Evolutionary conservation across 1,140 invertebrate species (phyloP).

Genomic region (Drosophila mauritiana): DNA sequence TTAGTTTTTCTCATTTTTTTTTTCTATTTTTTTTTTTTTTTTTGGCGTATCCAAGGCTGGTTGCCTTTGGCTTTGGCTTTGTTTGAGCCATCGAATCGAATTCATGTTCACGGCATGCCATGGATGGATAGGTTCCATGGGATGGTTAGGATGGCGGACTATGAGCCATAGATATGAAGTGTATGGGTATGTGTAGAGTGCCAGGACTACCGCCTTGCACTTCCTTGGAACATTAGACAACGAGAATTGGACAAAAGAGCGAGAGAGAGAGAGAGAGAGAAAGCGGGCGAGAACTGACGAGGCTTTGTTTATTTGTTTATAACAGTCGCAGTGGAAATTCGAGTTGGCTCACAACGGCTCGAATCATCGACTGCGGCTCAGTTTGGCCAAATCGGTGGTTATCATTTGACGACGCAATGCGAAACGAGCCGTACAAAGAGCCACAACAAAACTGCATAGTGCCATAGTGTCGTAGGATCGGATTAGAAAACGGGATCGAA

Average conservation of each 20-base stretch:
- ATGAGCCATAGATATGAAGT: conserved; percentile 1
- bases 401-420: conserved; percentile 41
- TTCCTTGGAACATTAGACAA: conserved; percentile 60
- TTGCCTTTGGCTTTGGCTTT: conserved; percentile 54
- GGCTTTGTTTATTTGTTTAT: conserved; percentile 73
- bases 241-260: neutral
- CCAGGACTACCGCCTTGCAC: conserved; percentile 60
- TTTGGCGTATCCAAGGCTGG: conserved; percentile 62
- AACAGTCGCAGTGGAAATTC: conserved; percentile 59
- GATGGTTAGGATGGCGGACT: neutral
- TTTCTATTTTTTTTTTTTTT: conserved; percentile 12
- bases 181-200: conserved; percentile 38
- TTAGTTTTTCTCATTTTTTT: neutral
- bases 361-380: conserved; percentile 50
- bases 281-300: neutral
- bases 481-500: too few species aligned
- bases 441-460: neutral
- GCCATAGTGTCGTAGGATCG: too few species aligned
- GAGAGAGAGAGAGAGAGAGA: conserved; percentile 1
- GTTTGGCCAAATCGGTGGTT: conserved; percentile 33
- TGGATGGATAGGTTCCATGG: neutral
- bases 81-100: conserved; percentile 57
- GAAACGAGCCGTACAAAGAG: conserved; percentile 14
- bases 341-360: conserved; percentile 49
- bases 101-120: conserved; percentile 56